phyloP scores from a whole-genome alignment of 2,113 vertebrate genomes.

The Bombycilla garrulus region DNA sequence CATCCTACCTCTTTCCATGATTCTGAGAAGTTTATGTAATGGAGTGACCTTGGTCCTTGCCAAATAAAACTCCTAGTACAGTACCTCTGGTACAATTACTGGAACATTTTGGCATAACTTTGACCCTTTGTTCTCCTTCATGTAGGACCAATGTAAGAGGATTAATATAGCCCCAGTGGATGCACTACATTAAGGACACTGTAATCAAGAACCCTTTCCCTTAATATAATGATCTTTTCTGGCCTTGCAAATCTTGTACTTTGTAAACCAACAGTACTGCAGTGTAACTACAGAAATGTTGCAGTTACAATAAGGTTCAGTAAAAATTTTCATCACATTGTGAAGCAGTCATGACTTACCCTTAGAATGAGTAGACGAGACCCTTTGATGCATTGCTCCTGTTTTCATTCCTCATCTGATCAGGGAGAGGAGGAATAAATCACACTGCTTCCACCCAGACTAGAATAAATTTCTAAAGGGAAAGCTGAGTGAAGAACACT shows the following conservation, averaged over 20 bases:
- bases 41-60: background rate
- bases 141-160: background rate
- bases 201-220: background rate
- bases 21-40: background rate
- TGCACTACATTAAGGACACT: background rate
- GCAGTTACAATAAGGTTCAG: background rate
- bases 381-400: conserved; percentile 23
- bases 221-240: background rate
- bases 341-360: background rate
- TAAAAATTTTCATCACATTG: background rate
- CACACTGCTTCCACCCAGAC: background rate
- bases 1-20: background rate
- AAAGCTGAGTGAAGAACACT: background rate
- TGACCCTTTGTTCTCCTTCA: background rate
- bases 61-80: background rate
- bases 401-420: conserved; percentile 18
- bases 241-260: background rate
- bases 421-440: conserved; percentile 27
- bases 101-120: background rate
- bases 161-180: background rate
- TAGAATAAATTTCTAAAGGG: conserved; percentile 31
- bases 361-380: background rate
- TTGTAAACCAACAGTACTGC: background rate
- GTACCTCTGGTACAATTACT: background rate
- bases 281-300: background rate